A percentile compares a stretch with the other conserved stretches of the same genome.
These are phyloP conservation scores for Pseudolycoriella hygida DNA, from an alignment of 2,888 invertebrate species.

Conservation along the genomic window DNA sequence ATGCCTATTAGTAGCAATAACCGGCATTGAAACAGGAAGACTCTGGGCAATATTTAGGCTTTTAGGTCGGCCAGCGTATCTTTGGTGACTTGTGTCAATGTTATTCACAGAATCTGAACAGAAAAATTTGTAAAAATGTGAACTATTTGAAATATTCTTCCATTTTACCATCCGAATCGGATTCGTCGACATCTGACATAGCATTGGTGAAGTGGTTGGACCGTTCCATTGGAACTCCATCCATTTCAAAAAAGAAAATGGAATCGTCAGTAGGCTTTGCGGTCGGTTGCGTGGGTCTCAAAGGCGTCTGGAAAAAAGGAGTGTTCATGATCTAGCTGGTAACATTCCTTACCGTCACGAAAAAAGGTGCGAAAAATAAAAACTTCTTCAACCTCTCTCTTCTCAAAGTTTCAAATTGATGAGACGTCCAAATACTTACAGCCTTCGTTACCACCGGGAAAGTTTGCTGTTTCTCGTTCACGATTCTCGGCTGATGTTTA, in stretches of 20 bases:
- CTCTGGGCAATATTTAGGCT: slow-evolving; percentile 44
- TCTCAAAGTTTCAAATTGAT: no score
- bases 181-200: slow-evolving; percentile 45
- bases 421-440: slow-evolving; percentile 1
- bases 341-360: no score
- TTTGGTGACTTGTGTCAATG: not conserved
- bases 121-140: not conserved
- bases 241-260: slow-evolving; percentile 6
- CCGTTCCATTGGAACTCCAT: slow-evolving; percentile 6
- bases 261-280: not conserved
- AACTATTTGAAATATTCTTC: slow-evolving; percentile 2
- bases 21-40: slow-evolving; percentile 60
- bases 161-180: slow-evolving; percentile 53
- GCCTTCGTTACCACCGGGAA: not conserved
- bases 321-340: no score
- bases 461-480: no score
- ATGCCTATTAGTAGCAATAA: slow-evolving; percentile 13
- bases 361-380: not conserved
- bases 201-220: slow-evolving; percentile 6
- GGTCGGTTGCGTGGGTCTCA: no score
- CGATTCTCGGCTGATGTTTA: slow-evolving; percentile 17
- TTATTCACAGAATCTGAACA: not conserved
- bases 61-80: slow-evolving; percentile 1
- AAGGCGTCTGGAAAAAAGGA: no score
- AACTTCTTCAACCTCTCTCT: no score